Evolutionary conservation across 1,140 invertebrate genomes (phyloP).

Genomic region (Paralvinella palmiformis): DNA sequence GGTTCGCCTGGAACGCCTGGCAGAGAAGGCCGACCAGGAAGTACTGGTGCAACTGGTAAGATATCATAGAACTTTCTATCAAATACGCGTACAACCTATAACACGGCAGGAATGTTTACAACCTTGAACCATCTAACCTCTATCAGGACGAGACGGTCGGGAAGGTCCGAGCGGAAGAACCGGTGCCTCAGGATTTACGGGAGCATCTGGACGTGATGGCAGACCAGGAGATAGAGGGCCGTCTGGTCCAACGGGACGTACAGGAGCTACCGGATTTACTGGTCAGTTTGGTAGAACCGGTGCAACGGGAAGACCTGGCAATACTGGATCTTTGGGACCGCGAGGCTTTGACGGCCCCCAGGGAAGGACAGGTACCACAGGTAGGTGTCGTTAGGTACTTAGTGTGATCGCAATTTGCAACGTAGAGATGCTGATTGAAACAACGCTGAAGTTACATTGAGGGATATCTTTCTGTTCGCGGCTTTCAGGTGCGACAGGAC

Average conservation of each 20-base stretch:
- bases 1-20: neutral
- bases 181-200: neutral
- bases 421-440: too few species aligned
- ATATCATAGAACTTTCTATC: too few species aligned
- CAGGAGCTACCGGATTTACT: neutral
- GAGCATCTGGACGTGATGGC: neutral
- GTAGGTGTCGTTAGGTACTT: too few species aligned
- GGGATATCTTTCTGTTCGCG: neutral
- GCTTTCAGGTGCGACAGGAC: neutral
- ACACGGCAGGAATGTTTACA: too few species aligned
- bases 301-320: neutral
- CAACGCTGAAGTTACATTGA: neutral
- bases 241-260: neutral
- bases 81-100: too few species aligned
- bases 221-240: neutral
- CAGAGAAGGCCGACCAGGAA: neutral
- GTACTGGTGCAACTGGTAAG: conserved; percentile 8
- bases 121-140: too few species aligned
- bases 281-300: neutral
- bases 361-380: neutral
- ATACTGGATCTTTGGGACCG: neutral
- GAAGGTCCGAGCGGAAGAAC: too few species aligned
- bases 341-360: neutral
- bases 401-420: too few species aligned
- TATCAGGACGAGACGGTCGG: too few species aligned